Percentiles rank a stretch among this genome's conserved stretches.
Conservation (phyloP, 2,797 vertebrate genomes). For the Arrhamphus sclerolepis region DNA sequence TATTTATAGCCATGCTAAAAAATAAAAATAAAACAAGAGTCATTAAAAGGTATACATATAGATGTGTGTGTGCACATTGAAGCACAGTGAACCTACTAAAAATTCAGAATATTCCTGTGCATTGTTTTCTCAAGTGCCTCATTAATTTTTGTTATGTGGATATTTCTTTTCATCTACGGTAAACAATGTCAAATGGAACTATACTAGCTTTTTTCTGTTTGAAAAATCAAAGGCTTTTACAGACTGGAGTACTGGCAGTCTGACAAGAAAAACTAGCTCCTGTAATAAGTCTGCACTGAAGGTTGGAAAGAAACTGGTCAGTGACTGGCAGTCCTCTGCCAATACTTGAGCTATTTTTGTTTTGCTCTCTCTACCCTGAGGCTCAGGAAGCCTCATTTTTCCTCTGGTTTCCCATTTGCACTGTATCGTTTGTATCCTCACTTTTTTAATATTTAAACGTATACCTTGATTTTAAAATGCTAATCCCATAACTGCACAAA, state of each 20-base stretch:
- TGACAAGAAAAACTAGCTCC: constrained; percentile 7
- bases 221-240: constrained; percentile 30
- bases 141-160: constrained; percentile 38
- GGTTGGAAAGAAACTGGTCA: constrained; percentile 36
- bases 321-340: constrained; percentile 30
- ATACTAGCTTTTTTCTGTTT: background rate
- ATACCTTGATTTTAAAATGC: background rate
- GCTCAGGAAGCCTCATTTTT: constrained; percentile 19
- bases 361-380: constrained; percentile 33
- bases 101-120: background rate
- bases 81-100: constrained; percentile 6
- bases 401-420: constrained; percentile 10
- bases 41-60: no score
- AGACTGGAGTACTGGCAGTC: constrained; percentile 19
- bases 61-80: no score
- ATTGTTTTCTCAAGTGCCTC: constrained; percentile 38
- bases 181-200: constrained; percentile 15
- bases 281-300: constrained; percentile 14
- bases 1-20: no score
- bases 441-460: constrained; percentile 7
- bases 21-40: no score
- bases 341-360: constrained; percentile 46
- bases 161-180: constrained; percentile 42
- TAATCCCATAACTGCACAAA: background rate
- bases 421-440: constrained; percentile 5